Percentiles rank a stretch among this genome's conserved stretches.
These are phyloP conservation scores for Carabus problematicus DNA, from an alignment of 2,888 invertebrate genomes.

Conservation along the genomic window DNA sequence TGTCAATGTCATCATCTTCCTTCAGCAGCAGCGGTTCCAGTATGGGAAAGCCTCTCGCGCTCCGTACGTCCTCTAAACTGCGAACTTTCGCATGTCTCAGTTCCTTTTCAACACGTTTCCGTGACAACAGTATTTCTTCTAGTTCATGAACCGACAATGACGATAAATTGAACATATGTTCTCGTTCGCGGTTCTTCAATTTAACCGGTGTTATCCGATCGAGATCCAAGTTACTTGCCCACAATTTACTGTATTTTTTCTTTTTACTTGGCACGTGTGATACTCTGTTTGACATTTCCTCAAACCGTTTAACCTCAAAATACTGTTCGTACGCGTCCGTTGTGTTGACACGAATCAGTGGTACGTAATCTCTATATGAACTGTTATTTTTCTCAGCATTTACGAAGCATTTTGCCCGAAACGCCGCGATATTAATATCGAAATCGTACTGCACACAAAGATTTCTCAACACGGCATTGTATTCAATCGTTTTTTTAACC, in stretches of 20 bases:
- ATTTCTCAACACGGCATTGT: slow-evolving; percentile 29
- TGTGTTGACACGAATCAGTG: slow-evolving; percentile 44
- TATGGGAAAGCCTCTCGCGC: slow-evolving; percentile 56
- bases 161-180: slow-evolving; percentile 24
- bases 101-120: slow-evolving; percentile 28
- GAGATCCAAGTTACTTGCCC: slow-evolving; percentile 49
- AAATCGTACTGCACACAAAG: slow-evolving; percentile 16
- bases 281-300: slow-evolving; percentile 39
- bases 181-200: slow-evolving; percentile 31
- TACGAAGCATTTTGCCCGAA: slow-evolving; percentile 42
- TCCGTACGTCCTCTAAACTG: slow-evolving; percentile 37
- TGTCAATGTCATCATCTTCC: slow-evolving; percentile 57
- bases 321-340: slow-evolving; percentile 44
- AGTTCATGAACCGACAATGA: slow-evolving; percentile 39
- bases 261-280: slow-evolving; percentile 12
- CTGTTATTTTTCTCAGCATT: slow-evolving; percentile 40
- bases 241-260: slow-evolving; percentile 35
- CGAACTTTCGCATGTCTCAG: slow-evolving; percentile 29
- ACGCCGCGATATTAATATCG: slow-evolving; percentile 32
- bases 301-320: slow-evolving; percentile 32
- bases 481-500: slow-evolving; percentile 21
- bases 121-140: slow-evolving; percentile 40
- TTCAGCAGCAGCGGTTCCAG: slow-evolving; percentile 63
- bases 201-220: slow-evolving; percentile 56
- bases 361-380: slow-evolving; percentile 44